A percentile compares a stretch with the other conserved stretches of the same genome.
These are phyloP conservation scores for Nineta flava DNA, from an alignment of 2,888 invertebrate species.

Conservation along the genomic window DNA sequence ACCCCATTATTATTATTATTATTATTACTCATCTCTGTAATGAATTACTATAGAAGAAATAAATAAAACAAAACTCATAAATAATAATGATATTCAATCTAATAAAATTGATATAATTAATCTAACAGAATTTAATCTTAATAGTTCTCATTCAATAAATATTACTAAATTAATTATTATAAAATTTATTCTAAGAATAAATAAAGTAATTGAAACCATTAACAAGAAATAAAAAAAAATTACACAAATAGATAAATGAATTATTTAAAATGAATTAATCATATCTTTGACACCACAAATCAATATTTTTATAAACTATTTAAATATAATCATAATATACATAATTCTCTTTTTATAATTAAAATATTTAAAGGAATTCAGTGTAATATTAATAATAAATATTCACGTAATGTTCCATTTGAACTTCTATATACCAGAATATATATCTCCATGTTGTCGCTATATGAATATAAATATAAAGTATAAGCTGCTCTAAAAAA, in stretches of 20 bases:
- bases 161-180: too few species aligned
- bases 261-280: slow-evolving; percentile 31
- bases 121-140: slow-evolving; percentile 31
- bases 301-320: slow-evolving; percentile 50
- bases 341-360: slow-evolving; percentile 36
- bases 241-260: slow-evolving; percentile 34
- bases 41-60: slow-evolving; percentile 49
- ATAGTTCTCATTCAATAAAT: too few species aligned
- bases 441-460: slow-evolving; percentile 42
- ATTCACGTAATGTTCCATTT: slow-evolving; percentile 34
- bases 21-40: slow-evolving; percentile 48
- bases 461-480: slow-evolving; percentile 43
- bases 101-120: slow-evolving; percentile 39
- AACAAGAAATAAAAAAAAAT: too few species aligned
- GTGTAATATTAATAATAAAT: slow-evolving; percentile 43
- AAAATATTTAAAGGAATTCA: slow-evolving; percentile 45
- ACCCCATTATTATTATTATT: too few species aligned
- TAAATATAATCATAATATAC: slow-evolving; percentile 37
- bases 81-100: slow-evolving; percentile 46
- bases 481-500: slow-evolving; percentile 51
- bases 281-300: slow-evolving; percentile 49
- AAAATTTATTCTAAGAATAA: too few species aligned
- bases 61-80: slow-evolving; percentile 45
- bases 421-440: slow-evolving; percentile 33
- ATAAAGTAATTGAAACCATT: too few species aligned